Conservation (phyloP, 2,113 vertebrate species). For the Pterophyllum scalare region DNA sequence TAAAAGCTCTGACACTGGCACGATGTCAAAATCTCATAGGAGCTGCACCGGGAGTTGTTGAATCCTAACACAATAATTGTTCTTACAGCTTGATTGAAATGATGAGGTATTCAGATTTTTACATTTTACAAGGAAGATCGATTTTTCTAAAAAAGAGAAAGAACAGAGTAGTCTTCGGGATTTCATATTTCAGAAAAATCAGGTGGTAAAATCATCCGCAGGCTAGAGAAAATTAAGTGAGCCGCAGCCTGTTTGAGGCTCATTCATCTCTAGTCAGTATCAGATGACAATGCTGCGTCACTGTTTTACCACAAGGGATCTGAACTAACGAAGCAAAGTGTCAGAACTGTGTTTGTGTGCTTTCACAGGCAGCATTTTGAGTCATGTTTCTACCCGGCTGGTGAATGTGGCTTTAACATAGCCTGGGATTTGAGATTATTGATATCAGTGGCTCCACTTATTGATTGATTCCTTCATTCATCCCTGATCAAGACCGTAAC, state of each 20-base stretch:
- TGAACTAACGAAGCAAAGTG: neutral
- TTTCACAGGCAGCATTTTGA: neutral
- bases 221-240: neutral
- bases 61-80: conserved; percentile 30
- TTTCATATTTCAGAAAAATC: conserved; percentile 1
- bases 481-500: neutral
- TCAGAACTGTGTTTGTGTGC: neutral
- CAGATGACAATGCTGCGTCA: conserved; percentile 4
- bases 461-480: neutral
- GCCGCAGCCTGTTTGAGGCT: neutral
- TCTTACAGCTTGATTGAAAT: neutral
- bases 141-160: neutral
- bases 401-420: neutral
- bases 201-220: neutral
- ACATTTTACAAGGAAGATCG: neutral
- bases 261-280: neutral
- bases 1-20: conserved; percentile 22
- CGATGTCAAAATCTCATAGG: conserved; percentile 8
- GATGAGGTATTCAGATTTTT: conserved; percentile 15
- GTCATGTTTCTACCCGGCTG: neutral
- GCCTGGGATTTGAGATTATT: neutral
- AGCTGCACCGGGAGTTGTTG: conserved; percentile 12
- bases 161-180: neutral
- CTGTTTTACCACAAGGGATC: neutral
- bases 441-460: neutral